Conservation (phyloP, 2,113 vertebrate species). For the Terrapene triunguis region DNA sequence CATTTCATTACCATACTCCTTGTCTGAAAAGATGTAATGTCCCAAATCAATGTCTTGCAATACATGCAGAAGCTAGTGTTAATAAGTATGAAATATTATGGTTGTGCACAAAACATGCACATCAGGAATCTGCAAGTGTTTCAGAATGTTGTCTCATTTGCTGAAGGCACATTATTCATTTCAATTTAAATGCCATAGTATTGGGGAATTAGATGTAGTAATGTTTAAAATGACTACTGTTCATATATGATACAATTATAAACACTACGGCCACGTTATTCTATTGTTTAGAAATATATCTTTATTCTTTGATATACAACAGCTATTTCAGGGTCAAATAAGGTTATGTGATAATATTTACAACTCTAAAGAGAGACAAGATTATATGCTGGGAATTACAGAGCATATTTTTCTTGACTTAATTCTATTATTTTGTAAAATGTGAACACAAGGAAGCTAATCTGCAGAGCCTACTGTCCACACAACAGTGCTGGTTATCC, state of each 20-base stretch:
- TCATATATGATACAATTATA: not conserved
- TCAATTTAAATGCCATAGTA: not conserved
- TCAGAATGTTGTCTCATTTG: slow-evolving; percentile 13
- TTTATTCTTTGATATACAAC: not conserved
- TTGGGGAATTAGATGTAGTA: slow-evolving; percentile 17
- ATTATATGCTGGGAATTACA: not conserved
- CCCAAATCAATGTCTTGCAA: slow-evolving; percentile 54
- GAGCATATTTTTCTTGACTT: not conserved
- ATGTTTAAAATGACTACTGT: not conserved
- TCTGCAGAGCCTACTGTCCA: not conserved
- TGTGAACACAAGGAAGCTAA: not conserved
- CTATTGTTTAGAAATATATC: not conserved
- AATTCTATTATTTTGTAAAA: not conserved
- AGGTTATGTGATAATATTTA: not conserved
- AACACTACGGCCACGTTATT: not conserved
- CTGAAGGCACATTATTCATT: not conserved
- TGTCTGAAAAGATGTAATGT: slow-evolving; percentile 38
- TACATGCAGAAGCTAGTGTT: slow-evolving; percentile 17
- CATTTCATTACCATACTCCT: slow-evolving; percentile 52
- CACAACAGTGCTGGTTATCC: not conserved
- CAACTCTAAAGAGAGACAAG: not conserved
- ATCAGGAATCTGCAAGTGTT: slow-evolving; percentile 16
- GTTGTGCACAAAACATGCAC: slow-evolving; percentile 32
- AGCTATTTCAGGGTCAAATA: not conserved
- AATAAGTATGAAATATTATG: slow-evolving; percentile 48